Percentiles rank a stretch among this genome's conserved stretches.
Conservation (phyloP, 2,888 invertebrate species). For the Ariolimax columbianus region DNA sequence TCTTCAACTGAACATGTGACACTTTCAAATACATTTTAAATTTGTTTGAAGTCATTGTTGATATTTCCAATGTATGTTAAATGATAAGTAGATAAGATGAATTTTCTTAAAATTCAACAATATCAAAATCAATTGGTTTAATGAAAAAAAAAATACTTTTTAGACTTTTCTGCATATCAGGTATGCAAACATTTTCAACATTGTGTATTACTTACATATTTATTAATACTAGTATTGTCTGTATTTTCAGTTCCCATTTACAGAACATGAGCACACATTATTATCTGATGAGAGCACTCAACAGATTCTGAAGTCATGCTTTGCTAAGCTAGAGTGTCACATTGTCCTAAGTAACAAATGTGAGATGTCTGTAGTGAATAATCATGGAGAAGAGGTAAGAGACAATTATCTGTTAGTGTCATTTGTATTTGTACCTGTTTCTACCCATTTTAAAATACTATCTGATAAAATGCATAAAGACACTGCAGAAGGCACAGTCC, state of each 20-base stretch:
- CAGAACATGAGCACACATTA: not conserved
- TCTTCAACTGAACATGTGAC: too few relatives aligned
- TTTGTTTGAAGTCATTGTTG: too few relatives aligned
- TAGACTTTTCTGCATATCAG: too few relatives aligned
- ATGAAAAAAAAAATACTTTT: too few relatives aligned
- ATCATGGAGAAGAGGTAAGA: conserved; percentile 7
- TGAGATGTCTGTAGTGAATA: conserved; percentile 3
- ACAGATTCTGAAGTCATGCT: not conserved
- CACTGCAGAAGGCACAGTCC: not conserved
- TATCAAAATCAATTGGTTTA: too few relatives aligned
- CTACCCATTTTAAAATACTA: not conserved
- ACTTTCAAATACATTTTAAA: too few relatives aligned
- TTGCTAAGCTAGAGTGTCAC: not conserved
- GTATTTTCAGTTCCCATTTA: not conserved
- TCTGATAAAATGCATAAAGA: not conserved
- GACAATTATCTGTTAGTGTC: not conserved
- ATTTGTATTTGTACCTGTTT: not conserved
- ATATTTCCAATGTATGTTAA: too few relatives aligned
- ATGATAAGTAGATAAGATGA: too few relatives aligned
- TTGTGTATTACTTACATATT: too few relatives aligned
- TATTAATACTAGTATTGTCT: too few relatives aligned
- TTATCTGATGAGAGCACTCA: not conserved
- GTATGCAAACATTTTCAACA: too few relatives aligned
- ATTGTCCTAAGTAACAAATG: not conserved
- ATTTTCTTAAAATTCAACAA: too few relatives aligned